Base-by-base conservation (phyloP, 2,888 invertebrate species). In the Xylota sylvarum region DNA sequence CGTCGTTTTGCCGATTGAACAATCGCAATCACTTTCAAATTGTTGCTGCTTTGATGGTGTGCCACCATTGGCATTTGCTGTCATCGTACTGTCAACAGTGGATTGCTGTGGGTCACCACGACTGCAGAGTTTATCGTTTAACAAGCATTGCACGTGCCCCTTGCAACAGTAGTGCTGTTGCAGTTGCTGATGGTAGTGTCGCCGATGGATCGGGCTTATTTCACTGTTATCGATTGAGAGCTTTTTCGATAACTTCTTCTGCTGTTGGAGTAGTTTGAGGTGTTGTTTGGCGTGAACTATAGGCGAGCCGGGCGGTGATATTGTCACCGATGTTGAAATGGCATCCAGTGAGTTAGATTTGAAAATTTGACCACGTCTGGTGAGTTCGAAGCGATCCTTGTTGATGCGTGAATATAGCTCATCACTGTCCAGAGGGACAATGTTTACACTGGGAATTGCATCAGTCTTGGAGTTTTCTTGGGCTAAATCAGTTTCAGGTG, bases 281-380 rank as follows among this genome's bases (percentile, higher is more conserved):
- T 91, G 90, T 2, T 90, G 90, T 69, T 73, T 82, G 64, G 52
- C 55, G 14, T 58, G 60, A 17, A 46, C 50, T 5, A 90, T 90
- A 1, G 92, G 91, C n/a, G 91, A 90, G 14, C 88, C 80, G 0
- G 91, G 91, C n/a, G 92, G 91, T n/a, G 91, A 91, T 12, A 90
- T 88, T 23, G 89, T 89, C 48, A 90, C 90, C 1, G 91, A 90
- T 67, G 91, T 89, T 2, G 92, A 91, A 35, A 92, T 91, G 80
- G 91, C 90, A 89, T 92, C 93, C 30, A 92, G 77, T 1, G 93
- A 93, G 84, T 90, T 92, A 1, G 92, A 92, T 88, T 92, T 92
- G 43, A 91, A 90, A 73, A 92, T 91, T 43, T 89, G 89, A 0
- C 89, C 89, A 50, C 90, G 90, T 83, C 92, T 90, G 3, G 90